Evolutionary conservation across 2,113 vertebrate genomes (phyloP).

Genomic region (Rhineura floridana): DNA sequence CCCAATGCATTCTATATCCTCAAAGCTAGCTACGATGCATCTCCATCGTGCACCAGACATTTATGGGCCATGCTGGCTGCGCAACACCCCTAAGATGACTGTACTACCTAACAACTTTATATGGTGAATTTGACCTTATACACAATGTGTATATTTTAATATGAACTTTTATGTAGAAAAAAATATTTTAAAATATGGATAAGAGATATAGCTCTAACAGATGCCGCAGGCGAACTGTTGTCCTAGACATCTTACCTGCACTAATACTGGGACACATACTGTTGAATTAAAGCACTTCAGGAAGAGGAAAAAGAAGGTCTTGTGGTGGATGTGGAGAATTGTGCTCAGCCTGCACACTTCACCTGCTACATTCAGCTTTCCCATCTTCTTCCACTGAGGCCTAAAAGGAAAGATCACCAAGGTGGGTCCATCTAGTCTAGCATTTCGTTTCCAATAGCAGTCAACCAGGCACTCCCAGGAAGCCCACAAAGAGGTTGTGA

Average conservation of each 20-base stretch:
- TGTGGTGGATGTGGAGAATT: slow-evolving; percentile 74
- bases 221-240: background rate
- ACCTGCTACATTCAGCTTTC: slow-evolving; percentile 72
- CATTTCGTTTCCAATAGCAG: background rate
- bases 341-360: slow-evolving; percentile 75
- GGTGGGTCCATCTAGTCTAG: background rate
- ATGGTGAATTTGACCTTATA: background rate
- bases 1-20: background rate
- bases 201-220: background rate
- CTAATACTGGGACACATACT: slow-evolving; percentile 74
- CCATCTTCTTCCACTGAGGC: slow-evolving; percentile 38
- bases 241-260: slow-evolving; percentile 74
- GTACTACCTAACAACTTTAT: background rate
- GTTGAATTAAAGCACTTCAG: slow-evolving; percentile 66
- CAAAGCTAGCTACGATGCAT: background rate
- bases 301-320: slow-evolving; percentile 81
- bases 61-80: background rate
- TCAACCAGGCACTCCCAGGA: background rate
- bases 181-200: background rate
- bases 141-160: background rate
- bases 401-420: slow-evolving; percentile 18
- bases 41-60: background rate
- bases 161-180: background rate
- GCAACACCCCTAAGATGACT: background rate
- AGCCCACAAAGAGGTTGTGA: background rate